A percentile compares a stretch with the other conserved stretches of the same genome.
Evolutionary conservation across 2,797 vertebrate genomes (phyloP).

Genomic region (Pangasius larnaudii): DNA sequence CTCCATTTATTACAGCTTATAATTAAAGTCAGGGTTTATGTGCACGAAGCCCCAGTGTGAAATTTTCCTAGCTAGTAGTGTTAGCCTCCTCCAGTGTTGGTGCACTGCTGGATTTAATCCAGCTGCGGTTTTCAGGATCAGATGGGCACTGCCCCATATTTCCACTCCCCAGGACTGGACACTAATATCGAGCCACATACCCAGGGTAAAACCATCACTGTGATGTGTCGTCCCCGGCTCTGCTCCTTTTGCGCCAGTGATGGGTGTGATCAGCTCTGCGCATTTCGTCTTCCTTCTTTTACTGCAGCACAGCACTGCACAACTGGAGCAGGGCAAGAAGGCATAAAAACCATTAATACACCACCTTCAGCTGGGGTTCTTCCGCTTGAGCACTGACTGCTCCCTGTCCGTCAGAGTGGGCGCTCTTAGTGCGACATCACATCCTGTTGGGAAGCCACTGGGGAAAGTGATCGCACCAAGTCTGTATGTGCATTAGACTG

Average conservation of each 20-base stretch:
- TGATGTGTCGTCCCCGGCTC: not conserved
- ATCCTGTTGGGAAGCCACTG: constrained; percentile 53
- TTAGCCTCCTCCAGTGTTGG: not conserved
- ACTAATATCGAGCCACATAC: not conserved
- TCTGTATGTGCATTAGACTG: not conserved
- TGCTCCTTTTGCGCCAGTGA: constrained; percentile 17
- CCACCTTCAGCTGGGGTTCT: not conserved
- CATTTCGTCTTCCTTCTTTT: constrained; percentile 4
- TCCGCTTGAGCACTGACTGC: not conserved
- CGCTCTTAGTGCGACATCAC: constrained; percentile 44
- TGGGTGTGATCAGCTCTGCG: constrained; percentile 51
- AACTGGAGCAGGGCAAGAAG: not conserved
- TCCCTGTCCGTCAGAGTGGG: not conserved
- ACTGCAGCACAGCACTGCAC: not conserved
- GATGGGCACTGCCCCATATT: not conserved
- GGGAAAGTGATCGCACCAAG: not conserved
- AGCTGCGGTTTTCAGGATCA: not conserved
- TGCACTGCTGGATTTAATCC: not conserved
- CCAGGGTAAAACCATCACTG: not conserved
- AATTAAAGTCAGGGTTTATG: not conserved
- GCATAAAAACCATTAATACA: not conserved
- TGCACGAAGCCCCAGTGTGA: not conserved
- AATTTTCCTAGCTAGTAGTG: not conserved
- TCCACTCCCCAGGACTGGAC: not conserved
- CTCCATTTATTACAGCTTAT: not conserved